Percentiles rank a stretch among this genome's conserved stretches.
Evolutionary conservation across 2,113 vertebrate genomes (phyloP).

Genomic region (Prionailurus viverrinus): DNA sequence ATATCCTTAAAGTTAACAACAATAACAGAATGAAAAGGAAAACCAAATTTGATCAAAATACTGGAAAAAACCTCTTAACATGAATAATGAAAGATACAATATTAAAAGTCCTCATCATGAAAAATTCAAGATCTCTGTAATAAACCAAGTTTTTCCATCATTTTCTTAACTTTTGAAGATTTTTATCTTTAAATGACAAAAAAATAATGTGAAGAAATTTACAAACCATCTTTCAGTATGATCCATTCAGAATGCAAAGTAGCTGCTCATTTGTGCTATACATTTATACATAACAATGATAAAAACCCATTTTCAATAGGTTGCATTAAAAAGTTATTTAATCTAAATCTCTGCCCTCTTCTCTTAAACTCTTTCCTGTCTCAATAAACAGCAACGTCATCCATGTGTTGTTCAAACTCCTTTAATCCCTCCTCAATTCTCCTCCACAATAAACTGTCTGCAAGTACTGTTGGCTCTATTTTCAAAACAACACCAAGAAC

Average conservation of each 20-base stretch:
- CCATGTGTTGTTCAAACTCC: background rate
- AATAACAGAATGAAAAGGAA: background rate
- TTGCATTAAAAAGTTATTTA: background rate
- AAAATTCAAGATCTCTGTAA: background rate
- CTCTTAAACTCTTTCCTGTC: background rate
- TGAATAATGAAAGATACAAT: background rate
- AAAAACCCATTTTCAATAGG: background rate
- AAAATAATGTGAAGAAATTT: background rate
- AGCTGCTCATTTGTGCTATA: background rate
- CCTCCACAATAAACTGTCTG: background rate
- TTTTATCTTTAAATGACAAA: background rate
- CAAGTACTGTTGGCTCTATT: background rate
- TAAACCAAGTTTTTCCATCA: background rate
- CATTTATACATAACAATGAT: background rate
- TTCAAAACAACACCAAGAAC: background rate
- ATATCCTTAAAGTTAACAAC: slow-evolving; percentile 1
- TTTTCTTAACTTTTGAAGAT: background rate
- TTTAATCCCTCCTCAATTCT: background rate
- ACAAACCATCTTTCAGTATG: background rate
- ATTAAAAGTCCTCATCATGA: background rate
- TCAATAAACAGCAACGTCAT: background rate
- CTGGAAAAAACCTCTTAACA: background rate
- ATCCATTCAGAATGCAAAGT: background rate
- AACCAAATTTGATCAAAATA: slow-evolving; percentile 6
- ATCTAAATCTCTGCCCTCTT: background rate